Conservation (phyloP, 2,797 vertebrate species). For the Diglossa cyanea region DNA sequence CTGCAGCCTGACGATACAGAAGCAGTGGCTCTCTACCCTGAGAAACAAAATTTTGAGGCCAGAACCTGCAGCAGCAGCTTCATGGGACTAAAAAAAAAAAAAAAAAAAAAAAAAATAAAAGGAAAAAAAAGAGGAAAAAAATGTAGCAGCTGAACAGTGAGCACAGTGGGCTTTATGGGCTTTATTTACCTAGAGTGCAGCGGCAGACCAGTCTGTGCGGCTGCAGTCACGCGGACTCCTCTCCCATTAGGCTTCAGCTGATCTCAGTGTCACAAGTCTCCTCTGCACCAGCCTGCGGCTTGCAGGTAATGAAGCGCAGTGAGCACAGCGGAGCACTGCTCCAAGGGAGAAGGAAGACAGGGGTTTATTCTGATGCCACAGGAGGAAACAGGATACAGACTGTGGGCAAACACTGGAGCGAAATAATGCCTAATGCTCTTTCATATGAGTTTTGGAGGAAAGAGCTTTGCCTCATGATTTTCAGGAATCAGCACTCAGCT, state of each 20-base stretch:
- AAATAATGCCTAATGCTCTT: neutral
- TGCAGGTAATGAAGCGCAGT: neutral
- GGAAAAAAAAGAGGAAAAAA: neutral
- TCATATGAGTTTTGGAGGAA: neutral
- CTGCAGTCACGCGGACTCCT: neutral
- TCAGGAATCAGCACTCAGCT: neutral
- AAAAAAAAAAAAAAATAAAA: neutral
- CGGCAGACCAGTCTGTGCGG: neutral
- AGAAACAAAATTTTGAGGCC: neutral
- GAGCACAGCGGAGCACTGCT: neutral
- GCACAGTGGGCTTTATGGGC: neutral
- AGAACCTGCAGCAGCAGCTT: neutral
- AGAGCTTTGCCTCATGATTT: neutral
- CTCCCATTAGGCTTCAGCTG: slow-evolving; percentile 50
- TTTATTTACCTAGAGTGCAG: slow-evolving; percentile 7
- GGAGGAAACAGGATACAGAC: neutral
- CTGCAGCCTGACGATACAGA: neutral
- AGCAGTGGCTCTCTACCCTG: neutral
- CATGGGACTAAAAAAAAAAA: neutral
- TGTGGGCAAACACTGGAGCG: neutral
- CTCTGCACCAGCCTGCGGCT: slow-evolving; percentile 49
- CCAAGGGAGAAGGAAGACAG: neutral
- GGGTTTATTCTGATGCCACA: neutral
- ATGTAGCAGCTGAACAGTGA: neutral
- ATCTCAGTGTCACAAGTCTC: slow-evolving; percentile 18